These are phyloP conservation scores for Globia sparganii DNA, from an alignment of 2,888 invertebrate genomes.

Conservation along the genomic window DNA sequence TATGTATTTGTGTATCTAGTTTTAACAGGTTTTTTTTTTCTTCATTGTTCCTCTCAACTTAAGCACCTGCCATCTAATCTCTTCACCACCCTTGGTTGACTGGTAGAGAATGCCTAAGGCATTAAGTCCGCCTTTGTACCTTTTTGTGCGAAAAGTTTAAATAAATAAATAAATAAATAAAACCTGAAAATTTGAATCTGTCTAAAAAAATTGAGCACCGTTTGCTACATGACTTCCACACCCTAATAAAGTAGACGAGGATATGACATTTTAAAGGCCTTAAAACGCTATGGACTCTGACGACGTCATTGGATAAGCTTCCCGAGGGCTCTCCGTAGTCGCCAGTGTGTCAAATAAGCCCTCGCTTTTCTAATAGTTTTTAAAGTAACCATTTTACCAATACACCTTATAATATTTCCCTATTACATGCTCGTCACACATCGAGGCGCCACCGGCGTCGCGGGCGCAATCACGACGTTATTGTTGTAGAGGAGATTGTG, in stretches of 20 bases:
- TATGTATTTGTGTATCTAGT: too few species aligned
- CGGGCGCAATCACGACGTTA: conserved; percentile 43
- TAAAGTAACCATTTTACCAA: neutral
- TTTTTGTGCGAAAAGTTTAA: too few species aligned
- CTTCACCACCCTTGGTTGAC: too few species aligned
- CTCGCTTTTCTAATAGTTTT: neutral
- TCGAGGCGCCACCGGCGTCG: conserved; percentile 52
- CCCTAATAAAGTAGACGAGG: neutral
- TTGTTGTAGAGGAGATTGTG: conserved; percentile 50
- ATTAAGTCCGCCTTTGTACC: too few species aligned
- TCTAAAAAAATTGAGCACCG: neutral
- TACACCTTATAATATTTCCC: neutral
- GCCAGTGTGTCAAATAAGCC: neutral
- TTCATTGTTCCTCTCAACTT: too few species aligned
- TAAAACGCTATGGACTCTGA: neutral
- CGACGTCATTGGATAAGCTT: neutral
- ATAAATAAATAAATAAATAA: too few species aligned
- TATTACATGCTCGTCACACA: conserved; percentile 48
- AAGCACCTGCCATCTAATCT: too few species aligned
- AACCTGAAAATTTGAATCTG: neutral
- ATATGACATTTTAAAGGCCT: neutral
- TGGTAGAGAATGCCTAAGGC: too few species aligned
- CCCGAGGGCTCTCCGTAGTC: neutral
- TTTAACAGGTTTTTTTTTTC: too few species aligned
- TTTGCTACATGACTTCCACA: neutral